These are phyloP conservation scores for Sylvia borin DNA, from an alignment of 2,797 vertebrate genomes.

Conservation along the genomic window DNA sequence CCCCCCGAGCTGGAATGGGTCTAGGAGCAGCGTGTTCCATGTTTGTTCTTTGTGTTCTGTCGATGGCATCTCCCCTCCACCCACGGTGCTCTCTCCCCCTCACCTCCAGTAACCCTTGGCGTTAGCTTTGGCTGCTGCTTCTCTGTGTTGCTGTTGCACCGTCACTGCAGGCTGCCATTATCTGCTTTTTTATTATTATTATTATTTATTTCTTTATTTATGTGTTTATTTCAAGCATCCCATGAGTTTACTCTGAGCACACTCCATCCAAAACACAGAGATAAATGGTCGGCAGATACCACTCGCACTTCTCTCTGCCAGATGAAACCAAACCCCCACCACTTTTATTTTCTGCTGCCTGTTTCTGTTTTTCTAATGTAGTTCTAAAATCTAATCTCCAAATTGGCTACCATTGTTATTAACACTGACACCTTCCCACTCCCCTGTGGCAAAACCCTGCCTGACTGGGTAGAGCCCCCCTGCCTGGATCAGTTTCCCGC, in stretches of 20 bases:
- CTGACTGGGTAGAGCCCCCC: neutral
- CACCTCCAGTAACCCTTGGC: constrained; percentile 56
- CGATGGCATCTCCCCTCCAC: constrained; percentile 47
- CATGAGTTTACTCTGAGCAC: constrained; percentile 46
- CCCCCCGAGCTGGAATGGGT: constrained; percentile 81
- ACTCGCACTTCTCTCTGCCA: constrained; percentile 65
- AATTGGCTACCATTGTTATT: constrained; percentile 14
- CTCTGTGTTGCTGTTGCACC: constrained; percentile 72
- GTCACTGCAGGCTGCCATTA: constrained; percentile 65
- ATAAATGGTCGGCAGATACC: neutral
- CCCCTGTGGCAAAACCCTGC: neutral
- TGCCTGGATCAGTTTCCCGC: neutral
- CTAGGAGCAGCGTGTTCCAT: constrained; percentile 79
- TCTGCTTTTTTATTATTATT: neutral
- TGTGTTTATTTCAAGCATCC: constrained; percentile 54
- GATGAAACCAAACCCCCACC: constrained; percentile 68
- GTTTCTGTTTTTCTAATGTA: constrained; percentile 61
- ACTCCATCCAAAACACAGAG: constrained; percentile 18
- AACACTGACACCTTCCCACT: neutral
- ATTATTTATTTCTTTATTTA: neutral
- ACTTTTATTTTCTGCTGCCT: constrained; percentile 72
- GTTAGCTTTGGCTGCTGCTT: constrained; percentile 78
- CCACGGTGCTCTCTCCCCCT: constrained; percentile 41
- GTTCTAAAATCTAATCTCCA: neutral
- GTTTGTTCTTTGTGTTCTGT: constrained; percentile 76